Evolutionary conservation across 1,140 invertebrate genomes (phyloP), one percentile per base, ranked within the genome.

Genomic region (Pachypsylla venusta): DNA sequence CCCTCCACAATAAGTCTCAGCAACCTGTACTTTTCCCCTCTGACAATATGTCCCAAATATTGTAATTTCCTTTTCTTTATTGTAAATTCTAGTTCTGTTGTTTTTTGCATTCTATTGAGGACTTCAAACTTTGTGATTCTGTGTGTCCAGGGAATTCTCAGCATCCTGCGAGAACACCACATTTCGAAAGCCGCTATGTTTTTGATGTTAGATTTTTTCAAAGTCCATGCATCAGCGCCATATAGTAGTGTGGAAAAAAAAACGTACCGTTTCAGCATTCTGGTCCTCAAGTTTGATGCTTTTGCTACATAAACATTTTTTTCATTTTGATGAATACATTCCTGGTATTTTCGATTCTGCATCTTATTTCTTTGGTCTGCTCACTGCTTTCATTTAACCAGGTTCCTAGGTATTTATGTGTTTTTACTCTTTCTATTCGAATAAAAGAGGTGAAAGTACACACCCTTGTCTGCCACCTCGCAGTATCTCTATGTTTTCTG

Each of bases 111-210:
- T 16, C 40, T 48, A 7, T 40, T 48, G 30, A 54, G 57, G 25
- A 57, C 25, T 57, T 57, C 56, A 14, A 40, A 30, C 19, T 56
- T 56, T 56, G 54, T 56, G 25, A 57, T 16, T 25, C 39, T 25
- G 25, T 39, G 25, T 57, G 30, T 28, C 56, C n/a, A n/a, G n/a
- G n/a, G n/a, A n/a, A n/a, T n/a, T n/a, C n/a, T n/a, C n/a, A n/a
- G n/a, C n/a, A 14, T 24, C 26, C 26, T 39, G 24, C 28, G 4
- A 5, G 30, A 42, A 25, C 30, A 42, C 57, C 57, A 54, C 39
- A 54, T 48, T 16, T 59, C 42, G 28, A 59, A 59, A 7, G 57
- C 57, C 48, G 40, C 40, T 12, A 54, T 25, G 12, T 26, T 54
- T 39, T 53, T 27, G 22, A 56, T 27, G 28, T 56, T 25, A n/a